Conservation (phyloP, 2,888 invertebrate genomes). For the Julus scandinavius region DNA sequence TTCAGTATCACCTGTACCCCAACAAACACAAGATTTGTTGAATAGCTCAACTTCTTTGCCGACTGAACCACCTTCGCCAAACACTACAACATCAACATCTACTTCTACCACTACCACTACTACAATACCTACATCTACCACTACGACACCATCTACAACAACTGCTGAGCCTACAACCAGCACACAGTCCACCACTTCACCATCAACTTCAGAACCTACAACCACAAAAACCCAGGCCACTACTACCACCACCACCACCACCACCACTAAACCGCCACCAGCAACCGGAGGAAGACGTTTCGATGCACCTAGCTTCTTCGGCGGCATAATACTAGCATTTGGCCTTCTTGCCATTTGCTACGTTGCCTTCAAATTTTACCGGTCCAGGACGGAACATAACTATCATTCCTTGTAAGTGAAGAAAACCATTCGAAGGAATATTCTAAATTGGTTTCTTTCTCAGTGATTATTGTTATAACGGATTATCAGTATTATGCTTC, state of each 20-base stretch:
- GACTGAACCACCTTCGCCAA: neutral
- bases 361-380: slow-evolving; percentile 88
- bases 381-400: slow-evolving; percentile 83
- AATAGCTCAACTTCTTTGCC: neutral
- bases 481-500: neutral
- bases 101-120: neutral
- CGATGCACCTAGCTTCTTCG: slow-evolving; percentile 68
- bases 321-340: slow-evolving; percentile 84
- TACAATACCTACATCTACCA: neutral
- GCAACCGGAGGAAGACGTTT: slow-evolving; percentile 61
- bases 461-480: neutral
- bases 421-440: neutral
- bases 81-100: neutral
- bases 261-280: slow-evolving; percentile 3
- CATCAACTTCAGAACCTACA: neutral
- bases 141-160: slow-evolving; percentile 39
- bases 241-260: slow-evolving; percentile 40
- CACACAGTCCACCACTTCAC: neutral
- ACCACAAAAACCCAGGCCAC: slow-evolving; percentile 4
- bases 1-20: neutral
- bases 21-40: neutral
- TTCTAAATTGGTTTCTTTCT: neutral
- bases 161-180: slow-evolving; percentile 41
- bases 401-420: slow-evolving; percentile 84
- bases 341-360: slow-evolving; percentile 83